phyloP scores from a whole-genome alignment of 1,140 invertebrate species.

The Pseudomyrmex pallidus region DNA sequence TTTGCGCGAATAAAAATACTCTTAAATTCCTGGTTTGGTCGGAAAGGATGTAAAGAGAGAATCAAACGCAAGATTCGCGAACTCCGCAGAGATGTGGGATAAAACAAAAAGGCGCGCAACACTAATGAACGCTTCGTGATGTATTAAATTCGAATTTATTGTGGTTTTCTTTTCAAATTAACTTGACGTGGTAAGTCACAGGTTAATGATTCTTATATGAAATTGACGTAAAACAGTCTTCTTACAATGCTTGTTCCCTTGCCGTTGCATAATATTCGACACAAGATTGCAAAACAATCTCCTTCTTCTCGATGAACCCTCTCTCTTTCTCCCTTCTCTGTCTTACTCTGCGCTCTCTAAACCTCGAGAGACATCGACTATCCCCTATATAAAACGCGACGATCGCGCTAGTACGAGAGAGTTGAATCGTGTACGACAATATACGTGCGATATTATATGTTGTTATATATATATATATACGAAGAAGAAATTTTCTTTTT shows the following conservation, averaged over 20 bases:
- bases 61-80: neutral
- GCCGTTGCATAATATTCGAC: conserved; percentile 76
- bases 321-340: neutral
- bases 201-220: conserved; percentile 82
- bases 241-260: conserved; percentile 83
- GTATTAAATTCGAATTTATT: conserved; percentile 55
- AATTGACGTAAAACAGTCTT: conserved; percentile 85
- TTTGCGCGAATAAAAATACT: too few relatives aligned
- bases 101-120: conserved; percentile 2
- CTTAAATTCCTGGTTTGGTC: too few relatives aligned
- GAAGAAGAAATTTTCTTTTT: conserved; percentile 50
- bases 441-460: conserved; percentile 33
- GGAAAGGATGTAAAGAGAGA: neutral
- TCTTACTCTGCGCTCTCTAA: conserved; percentile 21
- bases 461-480: conserved; percentile 37
- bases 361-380: conserved; percentile 27
- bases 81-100: neutral
- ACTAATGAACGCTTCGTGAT: conserved; percentile 26
- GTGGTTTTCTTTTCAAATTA: conserved; percentile 50
- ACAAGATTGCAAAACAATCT: conserved; percentile 75
- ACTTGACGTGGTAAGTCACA: conserved; percentile 76
- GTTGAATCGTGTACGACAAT: conserved; percentile 37
- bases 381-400: conserved; percentile 29
- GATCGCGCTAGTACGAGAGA: conserved; percentile 51
- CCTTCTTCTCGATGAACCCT: conserved; percentile 46